A percentile compares a stretch with the other conserved stretches of the same genome.
Evolutionary conservation across 2,113 vertebrate species (phyloP).

Genomic region (Cygnus atratus): DNA sequence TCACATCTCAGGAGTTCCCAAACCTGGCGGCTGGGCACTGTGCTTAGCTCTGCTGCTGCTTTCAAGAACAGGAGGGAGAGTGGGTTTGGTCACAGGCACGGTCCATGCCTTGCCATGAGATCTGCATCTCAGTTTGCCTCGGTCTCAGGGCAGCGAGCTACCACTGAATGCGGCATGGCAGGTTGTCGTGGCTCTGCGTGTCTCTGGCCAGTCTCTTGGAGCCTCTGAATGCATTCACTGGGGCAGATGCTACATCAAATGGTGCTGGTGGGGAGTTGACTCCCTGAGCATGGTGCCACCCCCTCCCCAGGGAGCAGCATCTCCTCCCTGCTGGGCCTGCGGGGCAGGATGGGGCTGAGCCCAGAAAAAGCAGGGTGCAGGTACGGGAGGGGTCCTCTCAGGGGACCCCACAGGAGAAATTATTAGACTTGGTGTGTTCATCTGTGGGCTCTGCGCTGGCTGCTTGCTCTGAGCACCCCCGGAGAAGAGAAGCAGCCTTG

Average conservation of each 20-base stretch:
- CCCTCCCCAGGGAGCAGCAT: too few species aligned
- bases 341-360: not conserved
- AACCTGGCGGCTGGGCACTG: not conserved
- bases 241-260: rapidly evolving
- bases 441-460: not conserved
- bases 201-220: not conserved
- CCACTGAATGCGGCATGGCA: not conserved
- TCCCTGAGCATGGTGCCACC: not conserved
- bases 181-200: not conserved
- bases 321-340: not conserved
- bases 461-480: rapidly evolving
- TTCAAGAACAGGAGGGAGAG: not conserved
- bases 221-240: rapidly evolving
- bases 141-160: not conserved
- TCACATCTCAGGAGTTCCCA: not conserved
- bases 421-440: not conserved
- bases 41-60: not conserved
- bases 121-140: not conserved
- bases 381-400: not conserved
- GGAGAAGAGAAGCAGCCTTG: not conserved
- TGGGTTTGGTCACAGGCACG: not conserved
- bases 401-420: not conserved
- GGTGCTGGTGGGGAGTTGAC: not conserved
- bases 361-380: not conserved
- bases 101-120: not conserved